Percentiles rank a stretch among this genome's conserved stretches.
These are phyloP conservation scores for Oryzias celebensis DNA, from an alignment of 2,113 vertebrate genomes.

Conservation along the genomic window DNA sequence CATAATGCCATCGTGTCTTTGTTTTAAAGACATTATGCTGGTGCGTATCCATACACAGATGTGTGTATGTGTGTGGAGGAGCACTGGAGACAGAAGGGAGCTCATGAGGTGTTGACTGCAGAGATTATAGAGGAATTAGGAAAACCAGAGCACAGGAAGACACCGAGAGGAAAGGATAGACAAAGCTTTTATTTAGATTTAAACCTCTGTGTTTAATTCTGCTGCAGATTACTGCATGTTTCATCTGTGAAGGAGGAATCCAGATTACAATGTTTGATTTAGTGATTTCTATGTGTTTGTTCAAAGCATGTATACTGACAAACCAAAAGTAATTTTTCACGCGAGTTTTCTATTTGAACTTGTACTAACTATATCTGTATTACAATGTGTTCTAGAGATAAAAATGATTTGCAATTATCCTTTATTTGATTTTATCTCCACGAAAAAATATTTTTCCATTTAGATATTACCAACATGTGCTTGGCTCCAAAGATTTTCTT, in stretches of 20 bases:
- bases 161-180: conserved; percentile 14
- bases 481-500: too few relatives aligned
- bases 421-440: too few relatives aligned
- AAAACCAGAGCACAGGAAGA: conserved; percentile 34
- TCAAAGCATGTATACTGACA: conserved; percentile 9
- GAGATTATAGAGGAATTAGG: conserved; percentile 69
- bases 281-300: conserved; percentile 6
- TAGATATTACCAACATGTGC: too few relatives aligned
- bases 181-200: conserved; percentile 44
- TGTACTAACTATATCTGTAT: too few relatives aligned
- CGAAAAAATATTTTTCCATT: too few relatives aligned
- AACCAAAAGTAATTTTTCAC: conserved; percentile 2
- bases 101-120: conserved; percentile 66
- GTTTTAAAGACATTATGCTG: conserved; percentile 35
- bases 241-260: conserved; percentile 51
- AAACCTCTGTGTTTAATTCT: conserved; percentile 57
- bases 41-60: conserved; percentile 11
- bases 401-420: too few relatives aligned
- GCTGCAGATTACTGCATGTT: conserved; percentile 58
- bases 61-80: conserved; percentile 3
- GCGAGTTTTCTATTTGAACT: conserved; percentile 14
- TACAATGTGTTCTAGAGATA: too few relatives aligned
- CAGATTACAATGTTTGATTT: conserved; percentile 22
- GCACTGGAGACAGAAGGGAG: conserved; percentile 50
- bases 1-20: conserved; percentile 16